Evolutionary conservation across 2,888 invertebrate species (phyloP), one percentile per base, ranked within the genome.

Genomic region (Octonoba sinensis): DNA sequence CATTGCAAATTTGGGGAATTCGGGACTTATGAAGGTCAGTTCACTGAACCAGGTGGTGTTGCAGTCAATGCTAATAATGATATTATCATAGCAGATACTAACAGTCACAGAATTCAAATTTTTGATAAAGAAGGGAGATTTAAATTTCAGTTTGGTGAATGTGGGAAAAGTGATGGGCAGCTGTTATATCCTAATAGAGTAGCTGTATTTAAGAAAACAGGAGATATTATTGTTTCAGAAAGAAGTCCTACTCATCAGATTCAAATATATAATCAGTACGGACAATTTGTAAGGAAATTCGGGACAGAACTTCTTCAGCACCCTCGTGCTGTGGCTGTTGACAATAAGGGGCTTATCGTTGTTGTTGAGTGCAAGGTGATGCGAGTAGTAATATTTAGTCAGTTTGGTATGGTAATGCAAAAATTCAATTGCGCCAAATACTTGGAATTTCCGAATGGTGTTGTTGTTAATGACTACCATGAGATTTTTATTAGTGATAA

Each of bases 401-500:
- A 97, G 89, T 93, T 95, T 87, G 99, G 99, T 84, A 96, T 96
- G 87, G 97, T 99, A 3, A 90, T 99, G 83, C 97, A 97, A 88
- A 98, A 98, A 89, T 99, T 99, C 88, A 97, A 97, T 77, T 98
- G 97, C 90, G 96, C 96, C 85, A 99, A 99, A 89, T 98, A 99
- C 88, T 91, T 99, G 75, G 99, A 99, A 90, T 99, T 99, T 90
- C 99, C 99, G 72, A 99, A 99, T 89, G 99, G 99, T 57, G 99
- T 99, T 3, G 99, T 99, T 22, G 99, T 99, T 65, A 99, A 99
- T 88, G 99, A 99, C 90, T 96, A 97, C 87, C 97, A 99, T 88
- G 99, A 99, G 90, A 99, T 99, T 87, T 99, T 99, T 90, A 99
- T 99, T 87, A 97, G 97, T 89, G 99, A 99, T 92, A 99, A 99